Evolutionary conservation across 2,113 vertebrate species (phyloP), one percentile per base, ranked within the genome.

Genomic region (Chaenogobius annularis): DNA sequence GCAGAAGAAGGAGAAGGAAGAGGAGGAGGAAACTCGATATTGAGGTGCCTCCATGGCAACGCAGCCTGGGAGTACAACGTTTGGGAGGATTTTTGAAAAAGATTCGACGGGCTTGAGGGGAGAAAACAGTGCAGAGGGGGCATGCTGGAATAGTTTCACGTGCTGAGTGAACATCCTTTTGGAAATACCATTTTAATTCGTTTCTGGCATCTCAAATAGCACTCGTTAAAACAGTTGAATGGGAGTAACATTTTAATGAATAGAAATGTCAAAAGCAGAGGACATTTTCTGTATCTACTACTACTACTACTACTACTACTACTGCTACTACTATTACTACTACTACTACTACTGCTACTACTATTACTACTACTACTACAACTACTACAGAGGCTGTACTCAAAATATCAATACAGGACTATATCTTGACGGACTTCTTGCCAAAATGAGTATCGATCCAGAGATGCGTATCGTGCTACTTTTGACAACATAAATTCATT

Each of bases 41-140:
- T 66, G 84, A 72, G 71, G 73, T 74, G 87, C 83, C 84, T 87
- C 87, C 85, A 90, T 88, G 87, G 84, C 88, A 92, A 90, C 83
- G 63, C 76, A 67, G 77, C 19, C 13, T 11, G 72, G 68, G 61
- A 77, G 72, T 59, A 23, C 11, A 83, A 64, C 80, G 86, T 83
- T 88, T 76, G 79, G 78, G 64, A 77, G 84, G 85, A 85, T 86
- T 89, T 61, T 79, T 72, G 55, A 81, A 84, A 82, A 72, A 81
- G 75, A 89, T 88, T 86, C 55, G 62, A 72, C 64, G 63, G 72
- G 74, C 82, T 84, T 82, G 71, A 82, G 71, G 77, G 68, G 67
- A 83, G 82, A 84, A 68, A 80, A 79, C 85, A 75, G 72, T 74
- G 77, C 68, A 70, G 66, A 65, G n/a, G 11, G 65, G 43, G 26